phyloP scores from a whole-genome alignment of 2,888 invertebrate species.

The Dicyrtoma fusca region DNA sequence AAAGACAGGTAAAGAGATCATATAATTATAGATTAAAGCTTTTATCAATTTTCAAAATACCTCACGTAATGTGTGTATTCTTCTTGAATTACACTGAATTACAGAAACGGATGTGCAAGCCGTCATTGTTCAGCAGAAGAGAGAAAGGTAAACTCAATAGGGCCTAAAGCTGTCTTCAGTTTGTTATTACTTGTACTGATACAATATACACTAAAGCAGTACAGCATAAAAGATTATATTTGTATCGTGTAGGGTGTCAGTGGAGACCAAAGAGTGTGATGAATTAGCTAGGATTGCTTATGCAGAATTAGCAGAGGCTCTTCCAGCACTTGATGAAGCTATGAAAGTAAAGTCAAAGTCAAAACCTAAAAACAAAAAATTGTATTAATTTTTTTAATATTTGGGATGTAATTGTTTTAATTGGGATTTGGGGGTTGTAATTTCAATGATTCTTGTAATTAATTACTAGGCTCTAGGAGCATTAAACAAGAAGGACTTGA shows the following conservation, averaged over 20 bases:
- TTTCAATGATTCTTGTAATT: constrained; percentile 21
- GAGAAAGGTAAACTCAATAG: constrained; percentile 61
- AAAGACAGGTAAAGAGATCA: constrained; percentile 61
- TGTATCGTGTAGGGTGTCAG: constrained; percentile 70
- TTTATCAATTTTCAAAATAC: no score
- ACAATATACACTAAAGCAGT: no score
- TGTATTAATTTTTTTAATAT: not conserved
- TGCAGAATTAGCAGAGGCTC: constrained; percentile 78
- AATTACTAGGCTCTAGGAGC: constrained; percentile 69
- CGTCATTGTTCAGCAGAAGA: constrained; percentile 65
- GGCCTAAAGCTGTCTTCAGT: no score
- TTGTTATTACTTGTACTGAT: not conserved
- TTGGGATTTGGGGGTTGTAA: not conserved
- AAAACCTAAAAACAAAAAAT: constrained; percentile 28
- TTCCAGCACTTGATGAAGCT: constrained; percentile 86
- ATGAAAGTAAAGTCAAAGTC: constrained; percentile 63
- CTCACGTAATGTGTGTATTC: no score
- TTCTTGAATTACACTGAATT: not conserved
- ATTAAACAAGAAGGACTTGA: constrained; percentile 82
- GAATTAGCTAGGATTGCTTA: constrained; percentile 80
- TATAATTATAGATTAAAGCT: no score
- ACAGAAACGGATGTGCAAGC: constrained; percentile 56
- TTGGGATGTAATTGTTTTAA: no score
- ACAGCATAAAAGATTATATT: no score
- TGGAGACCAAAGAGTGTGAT: constrained; percentile 80